Evolutionary conservation across 2,113 vertebrate species (phyloP).

Genomic region (Gadus macrocephalus): DNA sequence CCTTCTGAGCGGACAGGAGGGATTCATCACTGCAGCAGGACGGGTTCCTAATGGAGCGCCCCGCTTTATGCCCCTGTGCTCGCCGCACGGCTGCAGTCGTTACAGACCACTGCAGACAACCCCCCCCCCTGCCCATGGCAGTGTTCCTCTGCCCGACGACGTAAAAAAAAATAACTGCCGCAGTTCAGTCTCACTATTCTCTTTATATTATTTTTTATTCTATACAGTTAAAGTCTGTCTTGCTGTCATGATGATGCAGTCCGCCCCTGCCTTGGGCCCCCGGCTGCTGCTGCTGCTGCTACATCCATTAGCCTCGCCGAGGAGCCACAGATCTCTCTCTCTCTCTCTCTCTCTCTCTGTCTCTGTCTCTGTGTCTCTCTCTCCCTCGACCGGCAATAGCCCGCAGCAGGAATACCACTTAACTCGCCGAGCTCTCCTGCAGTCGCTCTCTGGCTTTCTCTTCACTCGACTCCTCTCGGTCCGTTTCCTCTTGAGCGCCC

Average conservation of each 20-base stretch:
- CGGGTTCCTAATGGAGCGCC: too few species aligned
- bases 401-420: slow-evolving; percentile 41
- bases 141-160: too few species aligned
- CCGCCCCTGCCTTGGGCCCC: neutral
- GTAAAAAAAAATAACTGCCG: too few species aligned
- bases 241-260: slow-evolving; percentile 3
- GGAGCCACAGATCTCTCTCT: neutral
- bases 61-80: too few species aligned
- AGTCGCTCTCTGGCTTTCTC: slow-evolving; percentile 34
- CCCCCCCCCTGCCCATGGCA: too few species aligned
- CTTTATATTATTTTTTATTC: neutral
- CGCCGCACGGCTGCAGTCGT: too few species aligned
- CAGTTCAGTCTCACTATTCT: too few species aligned
- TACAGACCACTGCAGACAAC: too few species aligned
- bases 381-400: slow-evolving; percentile 4
- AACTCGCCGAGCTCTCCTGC: slow-evolving; percentile 25
- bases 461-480: neutral
- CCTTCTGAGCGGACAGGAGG: too few species aligned
- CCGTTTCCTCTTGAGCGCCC: too few species aligned
- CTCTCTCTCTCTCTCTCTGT: neutral
- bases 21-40: too few species aligned
- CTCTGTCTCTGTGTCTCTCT: neutral
- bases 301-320: slow-evolving; percentile 30
- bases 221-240: neutral
- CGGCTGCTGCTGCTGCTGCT: slow-evolving; percentile 11